Evolutionary conservation across 92 coral and sea anemone genomes (phyloP).

Genomic region (Heteractis magnifica): DNA sequence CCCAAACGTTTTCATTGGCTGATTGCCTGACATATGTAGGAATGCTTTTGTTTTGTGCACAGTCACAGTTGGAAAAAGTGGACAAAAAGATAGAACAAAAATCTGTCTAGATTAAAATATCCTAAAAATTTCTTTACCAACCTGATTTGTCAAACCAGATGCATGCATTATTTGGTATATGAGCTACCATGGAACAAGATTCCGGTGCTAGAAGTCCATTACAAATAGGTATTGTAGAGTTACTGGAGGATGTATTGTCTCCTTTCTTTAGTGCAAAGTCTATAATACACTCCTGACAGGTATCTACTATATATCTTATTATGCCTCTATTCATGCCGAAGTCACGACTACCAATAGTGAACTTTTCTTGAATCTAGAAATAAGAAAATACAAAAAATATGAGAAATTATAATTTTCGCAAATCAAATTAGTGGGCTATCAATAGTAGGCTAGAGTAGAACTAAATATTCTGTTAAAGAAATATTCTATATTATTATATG

Average conservation of each 20-base stretch:
- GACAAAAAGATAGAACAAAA: too few relatives aligned
- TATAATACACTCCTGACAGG: constrained; percentile 65
- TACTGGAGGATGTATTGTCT: constrained; percentile 1
- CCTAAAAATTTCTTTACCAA: constrained; percentile 9
- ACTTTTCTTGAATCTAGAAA: constrained; percentile 74
- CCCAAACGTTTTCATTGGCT: too few relatives aligned
- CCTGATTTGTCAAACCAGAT: constrained; percentile 96
- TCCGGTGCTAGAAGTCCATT: constrained; percentile 49
- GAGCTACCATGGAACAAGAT: constrained; percentile 86
- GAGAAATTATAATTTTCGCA: too few relatives aligned
- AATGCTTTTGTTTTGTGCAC: too few relatives aligned
- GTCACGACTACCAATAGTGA: constrained; percentile 71
- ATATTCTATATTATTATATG: too few relatives aligned
- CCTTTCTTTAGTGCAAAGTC: constrained; percentile 13
- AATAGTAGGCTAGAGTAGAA: too few relatives aligned
- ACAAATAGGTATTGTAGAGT: constrained; percentile 18
- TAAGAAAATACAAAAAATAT: background rate
- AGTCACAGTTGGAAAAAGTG: too few relatives aligned
- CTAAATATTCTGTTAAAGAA: too few relatives aligned
- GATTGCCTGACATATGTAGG: too few relatives aligned
- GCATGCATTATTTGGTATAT: constrained; percentile 78
- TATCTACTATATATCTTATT: constrained; percentile 61
- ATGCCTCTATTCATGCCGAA: constrained; percentile 77
- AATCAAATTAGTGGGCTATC: too few relatives aligned
- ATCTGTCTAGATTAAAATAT: too few relatives aligned